Evolutionary conservation across 2,888 invertebrate species (phyloP).

Genomic region (Dryomyza anilis): DNA sequence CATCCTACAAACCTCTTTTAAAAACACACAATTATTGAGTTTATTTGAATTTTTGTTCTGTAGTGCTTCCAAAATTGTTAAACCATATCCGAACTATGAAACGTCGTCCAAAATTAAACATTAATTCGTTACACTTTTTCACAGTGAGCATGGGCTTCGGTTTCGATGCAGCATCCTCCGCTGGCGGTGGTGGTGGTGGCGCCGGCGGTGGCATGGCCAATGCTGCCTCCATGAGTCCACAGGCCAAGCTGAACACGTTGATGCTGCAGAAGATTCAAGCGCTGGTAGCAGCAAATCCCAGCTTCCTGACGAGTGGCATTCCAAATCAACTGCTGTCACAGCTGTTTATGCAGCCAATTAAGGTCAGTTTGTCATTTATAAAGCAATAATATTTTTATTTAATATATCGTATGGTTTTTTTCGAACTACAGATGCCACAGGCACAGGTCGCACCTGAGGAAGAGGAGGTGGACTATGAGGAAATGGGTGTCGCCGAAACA

Average conservation of each 20-base stretch:
- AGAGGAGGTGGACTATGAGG: conserved; percentile 90
- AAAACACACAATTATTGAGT: too few species aligned
- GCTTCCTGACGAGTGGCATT: conserved; percentile 60
- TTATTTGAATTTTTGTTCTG: too few species aligned
- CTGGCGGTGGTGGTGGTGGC: conserved; percentile 3
- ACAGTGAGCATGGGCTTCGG: conserved; percentile 37
- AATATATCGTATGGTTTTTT: not conserved
- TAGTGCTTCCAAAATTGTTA: too few species aligned
- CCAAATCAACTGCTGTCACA: conserved; percentile 67
- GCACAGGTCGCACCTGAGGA: conserved; percentile 64
- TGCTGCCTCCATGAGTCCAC: conserved; percentile 37
- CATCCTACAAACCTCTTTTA: too few species aligned
- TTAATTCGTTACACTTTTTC: conserved; percentile 5
- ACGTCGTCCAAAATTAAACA: too few species aligned
- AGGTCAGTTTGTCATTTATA: conserved; percentile 43
- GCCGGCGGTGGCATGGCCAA: conserved; percentile 26
- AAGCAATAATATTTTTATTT: not conserved
- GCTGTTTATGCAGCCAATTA: conserved; percentile 67
- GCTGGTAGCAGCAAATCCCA: conserved; percentile 57
- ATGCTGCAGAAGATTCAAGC: conserved; percentile 59
- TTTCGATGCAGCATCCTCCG: conserved; percentile 14
- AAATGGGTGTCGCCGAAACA: conserved; percentile 97
- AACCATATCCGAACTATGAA: too few species aligned
- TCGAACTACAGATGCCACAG: conserved; percentile 30
- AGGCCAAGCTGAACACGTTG: conserved; percentile 50